Base-by-base conservation (phyloP, 2,113 vertebrate genomes). In the Mohoua ochrocephala region DNA sequence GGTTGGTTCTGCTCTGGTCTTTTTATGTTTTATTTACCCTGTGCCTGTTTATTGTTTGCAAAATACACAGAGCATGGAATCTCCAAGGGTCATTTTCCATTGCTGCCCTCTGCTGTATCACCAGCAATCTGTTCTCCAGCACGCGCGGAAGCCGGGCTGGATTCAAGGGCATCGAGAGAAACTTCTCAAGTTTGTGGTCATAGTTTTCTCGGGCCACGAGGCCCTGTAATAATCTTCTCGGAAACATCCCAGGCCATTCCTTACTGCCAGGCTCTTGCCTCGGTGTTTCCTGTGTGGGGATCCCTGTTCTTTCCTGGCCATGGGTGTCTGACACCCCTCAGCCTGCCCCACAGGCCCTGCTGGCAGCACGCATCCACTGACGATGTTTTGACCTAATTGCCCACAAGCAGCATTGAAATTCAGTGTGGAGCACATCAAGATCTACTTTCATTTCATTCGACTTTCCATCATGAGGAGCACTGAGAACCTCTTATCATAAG, bases 1-100 rank as follows among this genome's bases (percentile, higher is more conserved):
- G 27, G 37, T 83, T 87, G 73, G 78, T 79, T 95, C 84, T 87
- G 49, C n/a, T 93, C 82, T 85, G 70, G 79, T 78, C 68, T 84
- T 96, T 86, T 93, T 71, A 91, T 84, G 73, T 94, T 97, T 93
- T 96, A 92, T 97, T 95, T 95, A 94, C 79, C 68, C 88, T 81
- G 57, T 71, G 57, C 73, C 74, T 88, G 52, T 84, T 96, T 91
- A 92, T 78, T 90, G 73, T 92, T 94, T 84, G 79, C 88, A 87
- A 78, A 96, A 78, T 47, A 93, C 84, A 80, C 82, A 20, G 42
- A 94, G 63, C 8, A 10, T 53, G 83, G 93, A 91, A 60, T 92
- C 85, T 95, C 88, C 33, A 56, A 87, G 88, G 92, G 95, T 93
- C 69, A 67, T 56, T 93, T 92, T 92, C 88, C 88, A 84, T 86